These are phyloP conservation scores for Mesorhabditis belari DNA, from an alignment of 2,888 invertebrate genomes.

Conservation along the genomic window DNA sequence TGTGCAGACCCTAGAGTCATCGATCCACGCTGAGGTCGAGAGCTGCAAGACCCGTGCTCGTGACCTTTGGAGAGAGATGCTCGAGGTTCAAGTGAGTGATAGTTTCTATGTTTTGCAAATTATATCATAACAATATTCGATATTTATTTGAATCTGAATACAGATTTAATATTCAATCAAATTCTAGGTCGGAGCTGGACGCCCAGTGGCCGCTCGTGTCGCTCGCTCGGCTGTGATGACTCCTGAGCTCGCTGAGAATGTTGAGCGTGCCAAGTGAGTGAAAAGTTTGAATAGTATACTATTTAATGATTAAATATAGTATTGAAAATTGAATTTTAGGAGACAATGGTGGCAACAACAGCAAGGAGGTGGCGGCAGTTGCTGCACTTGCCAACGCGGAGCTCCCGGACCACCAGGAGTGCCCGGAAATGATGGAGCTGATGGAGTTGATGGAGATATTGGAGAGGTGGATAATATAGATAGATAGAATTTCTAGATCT, in stretches of 20 bases:
- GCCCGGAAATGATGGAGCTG: slow-evolving; percentile 21
- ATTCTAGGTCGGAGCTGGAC: slow-evolving; percentile 11
- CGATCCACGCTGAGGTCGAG: slow-evolving; percentile 37
- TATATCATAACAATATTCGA: too few species aligned
- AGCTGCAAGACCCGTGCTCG: slow-evolving; percentile 45
- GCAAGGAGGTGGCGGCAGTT: background rate
- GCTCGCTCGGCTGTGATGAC: slow-evolving; percentile 41
- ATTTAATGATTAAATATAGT: slow-evolving; percentile 6
- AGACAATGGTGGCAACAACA: background rate
- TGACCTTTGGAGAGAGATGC: slow-evolving; percentile 47
- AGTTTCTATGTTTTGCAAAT: too few species aligned
- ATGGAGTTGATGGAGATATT: slow-evolving; percentile 35
- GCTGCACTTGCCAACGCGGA: slow-evolving; percentile 40
- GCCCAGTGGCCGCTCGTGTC: slow-evolving; percentile 32
- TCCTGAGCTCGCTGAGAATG: slow-evolving; percentile 29
- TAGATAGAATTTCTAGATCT: too few species aligned
- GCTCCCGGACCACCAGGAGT: slow-evolving; percentile 37
- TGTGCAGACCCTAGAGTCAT: slow-evolving; percentile 40
- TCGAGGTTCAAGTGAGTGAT: slow-evolving; percentile 30
- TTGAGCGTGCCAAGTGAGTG: slow-evolving; percentile 25
- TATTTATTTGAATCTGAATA: slow-evolving; percentile 19
- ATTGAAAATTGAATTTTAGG: background rate
- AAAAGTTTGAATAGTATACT: background rate
- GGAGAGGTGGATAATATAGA: slow-evolving; percentile 26
- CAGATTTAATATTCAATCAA: background rate